phyloP scores from a whole-genome alignment of 2,113 vertebrate species.

The Paracyprichromis sp. region DNA sequence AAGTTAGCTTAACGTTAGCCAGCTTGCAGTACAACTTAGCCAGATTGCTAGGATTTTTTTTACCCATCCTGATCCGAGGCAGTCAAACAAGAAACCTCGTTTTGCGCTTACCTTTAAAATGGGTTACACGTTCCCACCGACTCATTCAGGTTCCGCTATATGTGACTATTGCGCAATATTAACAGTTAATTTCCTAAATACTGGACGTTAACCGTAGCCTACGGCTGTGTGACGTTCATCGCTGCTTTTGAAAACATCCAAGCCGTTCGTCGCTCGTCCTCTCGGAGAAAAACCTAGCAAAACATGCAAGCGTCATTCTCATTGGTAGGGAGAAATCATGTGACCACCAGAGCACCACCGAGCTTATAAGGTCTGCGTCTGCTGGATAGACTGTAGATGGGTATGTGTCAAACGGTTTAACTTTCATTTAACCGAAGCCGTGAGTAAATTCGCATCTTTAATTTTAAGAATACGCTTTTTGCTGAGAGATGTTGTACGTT shows the following conservation, averaged over 20 bases:
- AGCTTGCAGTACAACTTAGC: constrained; percentile 40
- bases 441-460: not conserved
- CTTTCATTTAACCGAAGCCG: not conserved
- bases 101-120: constrained; percentile 60
- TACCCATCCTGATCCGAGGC: not conserved
- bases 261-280: constrained; percentile 61
- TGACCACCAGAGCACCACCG: constrained; percentile 40
- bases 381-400: constrained; percentile 44
- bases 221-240: constrained; percentile 68
- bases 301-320: constrained; percentile 53
- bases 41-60: constrained; percentile 46
- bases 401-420: constrained; percentile 48
- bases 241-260: constrained; percentile 77
- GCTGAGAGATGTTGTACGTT: not conserved
- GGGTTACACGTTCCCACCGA: constrained; percentile 20
- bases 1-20: constrained; percentile 59
- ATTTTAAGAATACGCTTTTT: not conserved
- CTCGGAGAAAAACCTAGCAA: constrained; percentile 71
- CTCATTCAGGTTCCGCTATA: constrained; percentile 24
- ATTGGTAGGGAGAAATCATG: constrained; percentile 62
- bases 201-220: constrained; percentile 55
- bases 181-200: constrained; percentile 40
- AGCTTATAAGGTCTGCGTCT: constrained; percentile 56
- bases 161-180: constrained; percentile 9
- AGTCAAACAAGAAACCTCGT: not conserved